Conservation (phyloP, 64 coral and sea anemone genomes). For the Pocillopora damicornis region DNA sequence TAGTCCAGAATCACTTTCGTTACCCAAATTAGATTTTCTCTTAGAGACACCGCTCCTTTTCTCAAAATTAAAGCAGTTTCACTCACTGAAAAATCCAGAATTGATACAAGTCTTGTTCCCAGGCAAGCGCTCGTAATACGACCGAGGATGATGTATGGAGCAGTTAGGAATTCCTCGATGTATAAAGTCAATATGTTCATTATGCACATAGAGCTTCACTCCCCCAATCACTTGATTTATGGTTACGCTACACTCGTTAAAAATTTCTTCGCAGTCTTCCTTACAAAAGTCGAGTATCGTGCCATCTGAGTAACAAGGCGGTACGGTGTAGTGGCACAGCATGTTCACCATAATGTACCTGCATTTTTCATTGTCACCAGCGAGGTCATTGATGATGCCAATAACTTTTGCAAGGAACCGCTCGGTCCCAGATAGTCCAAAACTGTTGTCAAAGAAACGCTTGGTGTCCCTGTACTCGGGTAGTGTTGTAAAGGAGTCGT, state of each 20-base stretch:
- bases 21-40: not conserved
- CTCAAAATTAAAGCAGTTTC: not conserved
- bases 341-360: slow-evolving; percentile 47
- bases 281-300: slow-evolving; percentile 61
- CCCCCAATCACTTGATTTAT: slow-evolving; percentile 72
- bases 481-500: slow-evolving; percentile 42
- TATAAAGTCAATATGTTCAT: slow-evolving; percentile 54
- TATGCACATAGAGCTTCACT: slow-evolving; percentile 25
- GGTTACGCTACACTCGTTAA: slow-evolving; percentile 33
- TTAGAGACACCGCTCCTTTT: too few relatives aligned
- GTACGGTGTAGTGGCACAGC: slow-evolving; percentile 82
- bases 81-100: slow-evolving; percentile 94
- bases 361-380: slow-evolving; percentile 27
- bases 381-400: slow-evolving; percentile 27
- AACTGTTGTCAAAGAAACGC: slow-evolving; percentile 85
- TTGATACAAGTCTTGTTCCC: slow-evolving; percentile 62
- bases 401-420: slow-evolving; percentile 12
- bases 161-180: slow-evolving; percentile 80
- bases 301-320: slow-evolving; percentile 61
- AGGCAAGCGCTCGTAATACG: slow-evolving; percentile 20
- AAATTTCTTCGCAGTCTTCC: slow-evolving; percentile 76
- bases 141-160: slow-evolving; percentile 14
- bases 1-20: too few relatives aligned
- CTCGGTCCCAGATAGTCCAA: slow-evolving; percentile 60
- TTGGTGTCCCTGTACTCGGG: slow-evolving; percentile 26